Conservation (phyloP, 2,888 invertebrate species). For the Omphaloscelis lunosa region DNA sequence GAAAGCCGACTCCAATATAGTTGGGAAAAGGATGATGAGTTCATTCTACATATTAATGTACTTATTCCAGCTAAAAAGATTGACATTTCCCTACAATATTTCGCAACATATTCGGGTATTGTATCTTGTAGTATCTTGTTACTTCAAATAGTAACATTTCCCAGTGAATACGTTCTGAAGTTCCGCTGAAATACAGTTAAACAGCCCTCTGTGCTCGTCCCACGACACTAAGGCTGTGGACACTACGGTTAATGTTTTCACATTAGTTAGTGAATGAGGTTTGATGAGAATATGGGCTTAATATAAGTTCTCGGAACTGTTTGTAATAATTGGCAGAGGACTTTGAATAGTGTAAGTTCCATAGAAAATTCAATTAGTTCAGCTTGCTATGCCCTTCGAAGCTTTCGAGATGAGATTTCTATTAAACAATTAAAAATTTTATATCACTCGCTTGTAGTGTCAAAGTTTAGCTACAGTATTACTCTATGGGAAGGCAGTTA, state of each 20-base stretch:
- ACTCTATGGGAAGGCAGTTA: neutral
- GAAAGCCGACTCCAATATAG: too few species aligned
- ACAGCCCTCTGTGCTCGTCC: constrained; percentile 49
- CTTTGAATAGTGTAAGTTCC: too few species aligned
- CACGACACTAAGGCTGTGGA: constrained; percentile 30
- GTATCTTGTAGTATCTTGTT: constrained; percentile 29
- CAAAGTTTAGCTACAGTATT: neutral
- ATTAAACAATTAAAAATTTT: too few species aligned
- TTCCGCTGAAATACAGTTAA: constrained; percentile 59
- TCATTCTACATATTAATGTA: neutral
- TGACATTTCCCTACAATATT: constrained; percentile 9
- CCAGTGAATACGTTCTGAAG: constrained; percentile 56
- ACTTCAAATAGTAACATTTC: constrained; percentile 49
- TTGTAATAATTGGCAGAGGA: neutral
- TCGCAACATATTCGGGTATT: constrained; percentile 12
- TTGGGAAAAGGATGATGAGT: too few species aligned
- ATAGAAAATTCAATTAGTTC: too few species aligned
- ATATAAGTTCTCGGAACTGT: constrained; percentile 5
- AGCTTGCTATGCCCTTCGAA: too few species aligned
- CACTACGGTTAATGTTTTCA: constrained; percentile 20
- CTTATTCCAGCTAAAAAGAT: constrained; percentile 1
- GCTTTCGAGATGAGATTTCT: too few species aligned
- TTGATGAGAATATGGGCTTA: constrained; percentile 6
- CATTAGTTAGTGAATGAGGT: neutral
- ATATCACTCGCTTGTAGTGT: too few species aligned